These are phyloP conservation scores for Lerema accius DNA, from an alignment of 1,140 invertebrate species.

Conservation along the genomic window DNA sequence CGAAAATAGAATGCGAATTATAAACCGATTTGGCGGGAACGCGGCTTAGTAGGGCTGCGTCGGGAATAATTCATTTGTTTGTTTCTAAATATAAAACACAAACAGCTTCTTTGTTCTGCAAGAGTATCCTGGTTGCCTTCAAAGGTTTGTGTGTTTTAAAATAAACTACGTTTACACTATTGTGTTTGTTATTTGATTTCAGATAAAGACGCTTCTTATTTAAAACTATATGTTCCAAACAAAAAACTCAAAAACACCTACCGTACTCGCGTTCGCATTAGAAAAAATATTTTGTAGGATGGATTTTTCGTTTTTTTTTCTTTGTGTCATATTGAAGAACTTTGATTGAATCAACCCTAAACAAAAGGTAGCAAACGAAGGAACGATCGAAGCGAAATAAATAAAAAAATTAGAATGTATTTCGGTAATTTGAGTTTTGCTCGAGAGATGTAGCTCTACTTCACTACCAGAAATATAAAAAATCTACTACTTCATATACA, in stretches of 20 bases:
- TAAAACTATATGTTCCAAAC: no score
- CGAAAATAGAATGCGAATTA: constrained; percentile 31
- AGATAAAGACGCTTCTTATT: no score
- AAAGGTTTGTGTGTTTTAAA: no score
- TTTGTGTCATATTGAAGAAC: no score
- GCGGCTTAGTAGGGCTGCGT: constrained; percentile 7
- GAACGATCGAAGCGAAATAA: not conserved
- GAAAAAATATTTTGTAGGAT: no score
- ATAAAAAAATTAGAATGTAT: not conserved
- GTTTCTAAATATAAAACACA: not conserved
- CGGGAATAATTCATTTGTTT: not conserved
- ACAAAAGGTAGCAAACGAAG: not conserved
- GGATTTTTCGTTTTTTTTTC: no score
- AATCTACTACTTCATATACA: not conserved
- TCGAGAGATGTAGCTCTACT: not conserved
- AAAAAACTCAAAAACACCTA: no score
- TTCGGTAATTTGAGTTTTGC: not conserved
- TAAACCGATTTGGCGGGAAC: constrained; percentile 25
- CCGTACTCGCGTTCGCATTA: no score
- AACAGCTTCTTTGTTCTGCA: not conserved
- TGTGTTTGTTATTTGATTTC: no score
- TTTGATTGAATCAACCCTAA: not conserved
- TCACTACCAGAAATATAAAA: not conserved
- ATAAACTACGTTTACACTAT: no score
- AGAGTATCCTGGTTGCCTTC: not conserved